Conservation (phyloP, 2,797 vertebrate genomes). For the Galaxias olidus region DNA sequence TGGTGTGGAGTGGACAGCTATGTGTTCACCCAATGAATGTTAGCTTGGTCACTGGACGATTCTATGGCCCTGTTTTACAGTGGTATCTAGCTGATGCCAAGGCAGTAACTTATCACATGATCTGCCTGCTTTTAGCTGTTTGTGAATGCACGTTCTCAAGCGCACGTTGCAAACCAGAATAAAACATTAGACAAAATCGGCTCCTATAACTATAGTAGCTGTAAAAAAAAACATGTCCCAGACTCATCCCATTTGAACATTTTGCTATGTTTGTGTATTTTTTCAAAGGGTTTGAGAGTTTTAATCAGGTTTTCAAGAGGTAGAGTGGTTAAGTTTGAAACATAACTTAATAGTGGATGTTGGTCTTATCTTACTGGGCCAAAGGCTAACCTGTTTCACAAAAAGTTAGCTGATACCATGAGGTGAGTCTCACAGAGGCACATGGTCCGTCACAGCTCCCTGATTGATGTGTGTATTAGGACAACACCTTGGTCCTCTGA, state of each 20-base stretch:
- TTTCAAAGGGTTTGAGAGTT: too few species aligned
- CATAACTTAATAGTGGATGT: background rate
- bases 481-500: background rate
- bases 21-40: slow-evolving; percentile 9
- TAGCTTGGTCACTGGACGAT: background rate
- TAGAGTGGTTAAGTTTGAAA: too few species aligned
- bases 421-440: slow-evolving; percentile 3
- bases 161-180: too few species aligned
- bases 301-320: too few species aligned
- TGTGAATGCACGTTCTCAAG: background rate
- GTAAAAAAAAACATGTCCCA: too few species aligned
- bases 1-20: background rate
- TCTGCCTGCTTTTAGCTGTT: slow-evolving; percentile 1
- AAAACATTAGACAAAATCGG: too few species aligned
- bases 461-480: background rate
- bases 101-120: slow-evolving; percentile 4
- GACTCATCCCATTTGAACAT: too few species aligned
- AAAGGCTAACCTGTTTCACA: slow-evolving; percentile 48
- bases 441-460: background rate
- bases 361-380: slow-evolving; percentile 52
- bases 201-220: too few species aligned
- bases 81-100: slow-evolving; percentile 1
- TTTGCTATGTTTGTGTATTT: too few species aligned
- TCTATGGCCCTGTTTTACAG: background rate
- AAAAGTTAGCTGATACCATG: slow-evolving; percentile 28